Evolutionary conservation across 2,113 vertebrate genomes (phyloP).

Genomic region (Ageneiosus marmoratus): DNA sequence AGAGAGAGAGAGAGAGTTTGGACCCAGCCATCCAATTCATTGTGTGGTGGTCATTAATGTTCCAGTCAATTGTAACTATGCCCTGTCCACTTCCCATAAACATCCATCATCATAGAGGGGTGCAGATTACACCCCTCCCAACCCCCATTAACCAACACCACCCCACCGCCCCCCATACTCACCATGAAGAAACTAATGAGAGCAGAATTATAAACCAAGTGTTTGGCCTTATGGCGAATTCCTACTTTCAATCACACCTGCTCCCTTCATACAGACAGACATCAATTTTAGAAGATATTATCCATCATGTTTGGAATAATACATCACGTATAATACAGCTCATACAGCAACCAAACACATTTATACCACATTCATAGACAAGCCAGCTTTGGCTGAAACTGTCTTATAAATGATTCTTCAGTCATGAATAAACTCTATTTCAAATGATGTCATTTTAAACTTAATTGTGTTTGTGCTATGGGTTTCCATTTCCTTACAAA

Average conservation of each 20-base stretch:
- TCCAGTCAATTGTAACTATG: conserved; percentile 69
- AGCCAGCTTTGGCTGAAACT: not conserved
- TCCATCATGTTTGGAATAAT: not conserved
- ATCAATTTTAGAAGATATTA: not conserved
- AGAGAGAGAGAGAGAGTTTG: conserved; percentile 50
- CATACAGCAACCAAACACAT: not conserved
- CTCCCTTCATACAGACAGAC: conserved; percentile 48
- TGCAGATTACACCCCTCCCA: conserved; percentile 44
- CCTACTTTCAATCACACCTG: conserved; percentile 64
- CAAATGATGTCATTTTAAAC: not conserved
- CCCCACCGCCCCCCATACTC: conserved; percentile 53
- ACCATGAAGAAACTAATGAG: conserved; percentile 71
- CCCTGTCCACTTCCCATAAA: conserved; percentile 75
- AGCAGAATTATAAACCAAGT: conserved; percentile 67
- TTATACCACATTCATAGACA: not conserved
- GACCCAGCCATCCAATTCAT: conserved; percentile 64
- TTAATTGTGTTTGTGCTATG: not conserved
- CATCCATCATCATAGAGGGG: conserved; percentile 76
- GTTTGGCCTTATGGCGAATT: conserved; percentile 71
- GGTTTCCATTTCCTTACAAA: conserved; percentile 7
- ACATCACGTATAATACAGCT: not conserved
- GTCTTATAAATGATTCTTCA: not conserved
- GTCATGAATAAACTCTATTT: not conserved
- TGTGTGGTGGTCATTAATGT: conserved; percentile 68
- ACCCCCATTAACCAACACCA: conserved; percentile 9